A percentile compares a stretch with the other conserved stretches of the same genome.
Conservation (phyloP, 1,140 invertebrate genomes). For the Pinna nobilis region DNA sequence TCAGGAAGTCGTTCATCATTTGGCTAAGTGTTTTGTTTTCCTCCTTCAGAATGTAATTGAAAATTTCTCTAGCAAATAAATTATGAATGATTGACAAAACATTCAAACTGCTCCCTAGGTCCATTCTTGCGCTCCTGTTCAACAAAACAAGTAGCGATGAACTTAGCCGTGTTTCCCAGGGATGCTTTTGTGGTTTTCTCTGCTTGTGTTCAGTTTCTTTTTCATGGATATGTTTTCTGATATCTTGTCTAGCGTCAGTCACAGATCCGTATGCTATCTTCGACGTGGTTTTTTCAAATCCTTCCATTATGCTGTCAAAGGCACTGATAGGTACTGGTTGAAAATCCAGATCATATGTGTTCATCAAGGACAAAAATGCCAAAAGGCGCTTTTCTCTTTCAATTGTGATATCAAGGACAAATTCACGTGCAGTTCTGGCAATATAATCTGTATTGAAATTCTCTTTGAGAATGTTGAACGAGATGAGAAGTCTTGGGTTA, state of each 20-base stretch:
- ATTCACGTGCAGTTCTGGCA: slow-evolving; percentile 42
- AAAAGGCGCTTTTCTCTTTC: slow-evolving; percentile 40
- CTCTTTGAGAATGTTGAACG: slow-evolving; percentile 61
- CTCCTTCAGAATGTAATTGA: slow-evolving; percentile 23
- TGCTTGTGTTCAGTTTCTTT: no score
- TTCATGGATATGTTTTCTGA: no score
- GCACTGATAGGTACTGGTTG: slow-evolving; percentile 50
- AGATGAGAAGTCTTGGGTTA: slow-evolving; percentile 51
- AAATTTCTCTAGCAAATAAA: slow-evolving; percentile 46
- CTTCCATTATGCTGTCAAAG: slow-evolving; percentile 53
- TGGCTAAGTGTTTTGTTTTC: slow-evolving; percentile 23
- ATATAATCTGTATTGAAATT: slow-evolving; percentile 57
- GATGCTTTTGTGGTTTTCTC: neutral
- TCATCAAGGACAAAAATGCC: slow-evolving; percentile 52
- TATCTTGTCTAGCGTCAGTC: neutral
- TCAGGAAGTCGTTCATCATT: slow-evolving; percentile 40
- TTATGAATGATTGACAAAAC: slow-evolving; percentile 38
- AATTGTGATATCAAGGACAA: slow-evolving; percentile 39
- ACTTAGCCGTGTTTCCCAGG: slow-evolving; percentile 37
- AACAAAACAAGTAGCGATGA: slow-evolving; percentile 35
- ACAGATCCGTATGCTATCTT: neutral
- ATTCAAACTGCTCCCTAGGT: slow-evolving; percentile 24
- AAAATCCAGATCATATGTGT: slow-evolving; percentile 53
- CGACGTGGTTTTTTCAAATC: neutral
- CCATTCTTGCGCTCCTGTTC: slow-evolving; percentile 32